These are phyloP conservation scores for Heliconius melpomene DNA, from an alignment of 1,140 invertebrate species.

Conservation along the genomic window DNA sequence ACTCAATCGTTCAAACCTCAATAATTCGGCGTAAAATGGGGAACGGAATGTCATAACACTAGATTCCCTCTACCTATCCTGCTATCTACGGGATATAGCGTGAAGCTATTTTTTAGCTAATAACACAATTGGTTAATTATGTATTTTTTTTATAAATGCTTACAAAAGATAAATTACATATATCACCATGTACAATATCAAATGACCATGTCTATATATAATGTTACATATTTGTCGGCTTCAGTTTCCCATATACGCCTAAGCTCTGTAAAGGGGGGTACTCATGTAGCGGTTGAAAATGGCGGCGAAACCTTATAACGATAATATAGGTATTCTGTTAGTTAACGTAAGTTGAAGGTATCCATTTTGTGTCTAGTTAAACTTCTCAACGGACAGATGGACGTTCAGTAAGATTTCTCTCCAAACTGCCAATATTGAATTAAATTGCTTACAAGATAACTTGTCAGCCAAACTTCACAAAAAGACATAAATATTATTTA, in stretches of 20 bases:
- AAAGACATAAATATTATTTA: slow-evolving; percentile 44
- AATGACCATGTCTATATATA: neutral
- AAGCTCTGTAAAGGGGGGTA: neutral
- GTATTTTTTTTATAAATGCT: neutral
- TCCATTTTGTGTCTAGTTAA: neutral
- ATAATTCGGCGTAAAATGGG: too few species aligned
- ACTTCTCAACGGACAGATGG: neutral
- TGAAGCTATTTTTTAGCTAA: too few species aligned
- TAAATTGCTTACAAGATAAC: neutral
- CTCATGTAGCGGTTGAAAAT: slow-evolving; percentile 1
- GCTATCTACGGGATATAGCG: too few species aligned
- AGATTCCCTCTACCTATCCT: too few species aligned
- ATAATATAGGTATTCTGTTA: neutral
- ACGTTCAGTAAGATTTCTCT: neutral
- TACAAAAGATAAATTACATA: neutral
- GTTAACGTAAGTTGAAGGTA: neutral
- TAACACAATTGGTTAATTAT: neutral
- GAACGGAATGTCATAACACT: too few species aligned
- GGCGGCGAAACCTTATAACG: neutral
- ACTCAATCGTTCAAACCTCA: too few species aligned
- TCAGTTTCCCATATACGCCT: neutral
- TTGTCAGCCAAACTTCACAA: slow-evolving; percentile 9
- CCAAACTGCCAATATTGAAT: neutral
- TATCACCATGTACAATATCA: neutral
- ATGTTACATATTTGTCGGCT: neutral